phyloP scores from a whole-genome alignment of 1,140 invertebrate genomes.

The Drosophila lini region DNA sequence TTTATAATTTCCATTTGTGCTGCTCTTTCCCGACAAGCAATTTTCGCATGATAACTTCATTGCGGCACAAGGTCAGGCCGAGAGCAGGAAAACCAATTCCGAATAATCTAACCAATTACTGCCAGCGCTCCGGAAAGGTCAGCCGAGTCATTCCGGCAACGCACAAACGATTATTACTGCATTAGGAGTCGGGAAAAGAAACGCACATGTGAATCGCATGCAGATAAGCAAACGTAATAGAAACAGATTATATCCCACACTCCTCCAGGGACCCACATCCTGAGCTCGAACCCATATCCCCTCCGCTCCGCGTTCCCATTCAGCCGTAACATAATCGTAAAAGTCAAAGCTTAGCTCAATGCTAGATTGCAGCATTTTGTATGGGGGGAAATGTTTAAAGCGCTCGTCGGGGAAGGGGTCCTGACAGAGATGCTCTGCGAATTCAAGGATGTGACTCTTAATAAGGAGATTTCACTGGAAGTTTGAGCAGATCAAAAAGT shows the following conservation, averaged over 20 bases:
- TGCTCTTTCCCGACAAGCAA: conserved; percentile 57
- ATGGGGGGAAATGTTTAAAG: conserved; percentile 54
- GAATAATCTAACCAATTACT: conserved; percentile 76
- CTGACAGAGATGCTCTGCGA: conserved; percentile 36
- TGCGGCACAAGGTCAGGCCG: conserved; percentile 48
- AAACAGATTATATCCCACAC: conserved; percentile 65
- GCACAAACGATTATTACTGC: conserved; percentile 82
- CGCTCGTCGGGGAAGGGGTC: conserved; percentile 26
- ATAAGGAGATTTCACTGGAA: conserved; percentile 16
- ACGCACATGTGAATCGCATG: conserved; percentile 57
- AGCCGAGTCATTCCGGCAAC: conserved; percentile 68
- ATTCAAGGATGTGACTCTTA: conserved; percentile 14
- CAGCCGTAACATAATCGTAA: conserved; percentile 71
- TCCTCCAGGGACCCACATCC: conserved; percentile 8
- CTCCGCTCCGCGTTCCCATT: conserved; percentile 18
- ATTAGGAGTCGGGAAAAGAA: conserved; percentile 45
- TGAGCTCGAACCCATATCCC: too few relatives aligned
- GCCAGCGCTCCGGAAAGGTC: conserved; percentile 59
- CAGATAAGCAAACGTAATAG: conserved; percentile 79
- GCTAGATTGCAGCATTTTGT: conserved; percentile 64
- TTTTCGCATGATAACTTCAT: conserved; percentile 77
- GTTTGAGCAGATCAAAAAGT: not conserved
- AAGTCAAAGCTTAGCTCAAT: conserved; percentile 73
- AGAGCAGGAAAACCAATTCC: conserved; percentile 58
- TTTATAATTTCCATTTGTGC: conserved; percentile 69